Evolutionary conservation across 2,888 invertebrate species (phyloP).

Genomic region (Bugula neritina): DNA sequence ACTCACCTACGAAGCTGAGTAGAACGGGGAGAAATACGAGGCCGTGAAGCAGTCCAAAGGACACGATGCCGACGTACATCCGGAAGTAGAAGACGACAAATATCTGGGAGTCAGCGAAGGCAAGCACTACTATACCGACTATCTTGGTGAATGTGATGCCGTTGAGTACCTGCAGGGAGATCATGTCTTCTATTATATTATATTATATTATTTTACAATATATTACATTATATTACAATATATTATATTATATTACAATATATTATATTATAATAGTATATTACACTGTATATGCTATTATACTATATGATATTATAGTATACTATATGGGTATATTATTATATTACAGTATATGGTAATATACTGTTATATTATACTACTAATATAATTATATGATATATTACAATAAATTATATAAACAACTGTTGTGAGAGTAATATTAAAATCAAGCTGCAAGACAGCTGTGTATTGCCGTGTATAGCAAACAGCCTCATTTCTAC

Average conservation of each 20-base stretch:
- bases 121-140: conserved; percentile 90
- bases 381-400: background rate
- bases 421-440: too few species aligned
- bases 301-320: background rate
- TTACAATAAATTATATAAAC: background rate
- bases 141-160: conserved; percentile 97
- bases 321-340: background rate
- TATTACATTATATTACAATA: background rate
- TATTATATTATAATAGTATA: background rate
- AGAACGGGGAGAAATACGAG: conserved; percentile 94
- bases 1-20: conserved; percentile 81
- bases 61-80: conserved; percentile 94
- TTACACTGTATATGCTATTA: background rate
- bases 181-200: too few species aligned
- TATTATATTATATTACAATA: background rate
- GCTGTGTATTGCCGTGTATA: too few species aligned
- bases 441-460: background rate
- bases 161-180: conserved; percentile 79
- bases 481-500: too few species aligned
- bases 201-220: background rate
- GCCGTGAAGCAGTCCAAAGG: conserved; percentile 94
- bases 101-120: conserved; percentile 94
- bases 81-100: conserved; percentile 90
- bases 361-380: background rate
- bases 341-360: background rate